These are phyloP conservation scores for Theretra japonica DNA, from an alignment of 2,888 invertebrate genomes.

Conservation along the genomic window DNA sequence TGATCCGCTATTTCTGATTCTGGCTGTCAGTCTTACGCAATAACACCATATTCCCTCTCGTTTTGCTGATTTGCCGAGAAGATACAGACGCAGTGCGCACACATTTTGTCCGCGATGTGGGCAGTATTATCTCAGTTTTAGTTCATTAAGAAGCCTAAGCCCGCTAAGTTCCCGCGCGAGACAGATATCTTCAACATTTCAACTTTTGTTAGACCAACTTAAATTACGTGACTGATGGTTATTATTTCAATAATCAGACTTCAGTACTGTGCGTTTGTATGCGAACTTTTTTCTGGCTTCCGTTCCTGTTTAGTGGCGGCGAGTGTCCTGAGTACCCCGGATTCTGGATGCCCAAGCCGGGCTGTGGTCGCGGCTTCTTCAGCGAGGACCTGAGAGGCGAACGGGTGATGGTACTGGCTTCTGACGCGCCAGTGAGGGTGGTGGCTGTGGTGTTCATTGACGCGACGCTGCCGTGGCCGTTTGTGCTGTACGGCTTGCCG, in stretches of 20 bases:
- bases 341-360: conserved; percentile 91
- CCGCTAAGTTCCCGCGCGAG: too few relatives aligned
- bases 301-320: conserved; percentile 92
- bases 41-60: too few relatives aligned
- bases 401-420: conserved; percentile 76
- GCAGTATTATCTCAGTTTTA: too few relatives aligned
- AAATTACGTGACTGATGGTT: too few relatives aligned
- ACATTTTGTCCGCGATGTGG: too few relatives aligned
- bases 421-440: conserved; percentile 83
- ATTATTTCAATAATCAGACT: conserved; percentile 79
- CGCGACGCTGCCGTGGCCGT: conserved; percentile 88
- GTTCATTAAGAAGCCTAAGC: too few relatives aligned
- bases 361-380: conserved; percentile 90
- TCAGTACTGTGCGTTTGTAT: conserved; percentile 97
- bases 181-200: too few relatives aligned
- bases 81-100: too few relatives aligned
- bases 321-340: conserved; percentile 93
- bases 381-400: conserved; percentile 88
- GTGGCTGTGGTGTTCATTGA: conserved; percentile 91
- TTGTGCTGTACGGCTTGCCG: conserved; percentile 90
- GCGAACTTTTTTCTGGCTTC: conserved; percentile 95
- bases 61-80: too few relatives aligned
- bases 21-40: too few relatives aligned
- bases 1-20: too few relatives aligned
- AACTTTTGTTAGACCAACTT: too few relatives aligned